Evolutionary conservation across 2,888 invertebrate genomes (phyloP).

Genomic region (Adineta ricciae): DNA sequence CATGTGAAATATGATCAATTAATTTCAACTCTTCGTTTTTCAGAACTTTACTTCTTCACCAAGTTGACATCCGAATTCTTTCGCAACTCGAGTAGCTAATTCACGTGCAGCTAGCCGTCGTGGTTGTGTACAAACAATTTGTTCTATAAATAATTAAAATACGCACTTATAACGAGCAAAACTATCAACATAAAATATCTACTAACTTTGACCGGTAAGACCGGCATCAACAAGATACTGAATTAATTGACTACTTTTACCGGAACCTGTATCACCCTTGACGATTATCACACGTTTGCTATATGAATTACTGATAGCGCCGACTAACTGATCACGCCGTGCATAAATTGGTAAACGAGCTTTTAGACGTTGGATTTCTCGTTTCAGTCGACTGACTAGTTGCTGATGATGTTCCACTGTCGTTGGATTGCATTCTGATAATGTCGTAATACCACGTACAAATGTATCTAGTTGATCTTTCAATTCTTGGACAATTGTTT

Average conservation of each 20-base stretch:
- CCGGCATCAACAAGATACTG: slow-evolving; percentile 45
- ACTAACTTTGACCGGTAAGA: slow-evolving; percentile 36
- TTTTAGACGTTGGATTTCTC: slow-evolving; percentile 38
- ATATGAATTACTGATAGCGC: slow-evolving; percentile 37
- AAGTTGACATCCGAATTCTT: slow-evolving; percentile 41
- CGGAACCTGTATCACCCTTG: slow-evolving; percentile 49
- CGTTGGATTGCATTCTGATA: neutral
- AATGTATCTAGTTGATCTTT: neutral
- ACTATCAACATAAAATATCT: neutral
- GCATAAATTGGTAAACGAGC: slow-evolving; percentile 44
- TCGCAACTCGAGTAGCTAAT: slow-evolving; percentile 45
- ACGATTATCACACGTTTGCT: slow-evolving; percentile 42
- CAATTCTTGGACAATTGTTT: neutral
- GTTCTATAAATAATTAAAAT: slow-evolving; percentile 24
- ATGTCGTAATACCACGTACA: neutral
- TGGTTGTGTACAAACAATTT: slow-evolving; percentile 48
- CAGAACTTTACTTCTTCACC: slow-evolving; percentile 40
- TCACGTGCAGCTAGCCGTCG: slow-evolving; percentile 48
- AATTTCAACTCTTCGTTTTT: too few species aligned
- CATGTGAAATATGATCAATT: neutral
- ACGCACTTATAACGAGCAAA: neutral
- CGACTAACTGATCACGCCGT: slow-evolving; percentile 39
- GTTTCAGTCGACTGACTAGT: neutral
- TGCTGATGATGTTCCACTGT: neutral
- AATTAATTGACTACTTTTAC: slow-evolving; percentile 49